Conservation (phyloP, 2,113 vertebrate species). For the Bathybates hornii region DNA sequence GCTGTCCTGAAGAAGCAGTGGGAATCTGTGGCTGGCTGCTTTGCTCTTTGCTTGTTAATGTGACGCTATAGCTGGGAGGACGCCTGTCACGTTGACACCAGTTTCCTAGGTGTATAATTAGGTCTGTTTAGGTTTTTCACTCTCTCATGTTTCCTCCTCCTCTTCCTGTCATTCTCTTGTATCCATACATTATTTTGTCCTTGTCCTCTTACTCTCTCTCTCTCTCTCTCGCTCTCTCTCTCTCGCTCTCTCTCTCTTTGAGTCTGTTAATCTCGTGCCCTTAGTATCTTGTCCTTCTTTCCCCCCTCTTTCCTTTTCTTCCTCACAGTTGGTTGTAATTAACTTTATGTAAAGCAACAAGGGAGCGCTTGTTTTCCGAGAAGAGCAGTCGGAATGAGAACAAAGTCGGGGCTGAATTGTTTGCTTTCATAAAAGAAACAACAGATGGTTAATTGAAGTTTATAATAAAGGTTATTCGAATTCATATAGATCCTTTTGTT, state of each 20-base stretch:
- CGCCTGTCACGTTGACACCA: slow-evolving; percentile 76
- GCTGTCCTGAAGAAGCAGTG: not conserved
- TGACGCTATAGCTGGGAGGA: slow-evolving; percentile 58
- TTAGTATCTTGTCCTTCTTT: slow-evolving; percentile 11
- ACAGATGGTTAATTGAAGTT: not conserved
- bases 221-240: not conserved
- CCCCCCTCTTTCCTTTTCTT: slow-evolving; percentile 60
- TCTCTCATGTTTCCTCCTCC: not conserved
- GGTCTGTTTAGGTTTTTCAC: slow-evolving; percentile 63
- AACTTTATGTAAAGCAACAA: slow-evolving; percentile 47
- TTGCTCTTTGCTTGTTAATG: slow-evolving; percentile 73
- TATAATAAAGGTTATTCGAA: not conserved
- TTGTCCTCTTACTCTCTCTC: not conserved
- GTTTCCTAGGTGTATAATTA: slow-evolving; percentile 82
- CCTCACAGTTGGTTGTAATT: slow-evolving; percentile 39
- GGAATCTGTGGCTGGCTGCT: not conserved
- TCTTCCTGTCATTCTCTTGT: slow-evolving; percentile 1
- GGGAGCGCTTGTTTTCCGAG: slow-evolving; percentile 27
- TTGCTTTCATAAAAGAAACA: slow-evolving; percentile 12
- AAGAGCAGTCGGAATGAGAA: not conserved
- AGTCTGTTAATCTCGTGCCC: slow-evolving; percentile 37
- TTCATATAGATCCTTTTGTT: not conserved
- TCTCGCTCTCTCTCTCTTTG: not conserved
- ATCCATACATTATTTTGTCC: slow-evolving; percentile 7
- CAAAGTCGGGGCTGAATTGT: not conserved